phyloP scores from a whole-genome alignment of 2,113 vertebrate species.

The Gambusia holbrooki region DNA sequence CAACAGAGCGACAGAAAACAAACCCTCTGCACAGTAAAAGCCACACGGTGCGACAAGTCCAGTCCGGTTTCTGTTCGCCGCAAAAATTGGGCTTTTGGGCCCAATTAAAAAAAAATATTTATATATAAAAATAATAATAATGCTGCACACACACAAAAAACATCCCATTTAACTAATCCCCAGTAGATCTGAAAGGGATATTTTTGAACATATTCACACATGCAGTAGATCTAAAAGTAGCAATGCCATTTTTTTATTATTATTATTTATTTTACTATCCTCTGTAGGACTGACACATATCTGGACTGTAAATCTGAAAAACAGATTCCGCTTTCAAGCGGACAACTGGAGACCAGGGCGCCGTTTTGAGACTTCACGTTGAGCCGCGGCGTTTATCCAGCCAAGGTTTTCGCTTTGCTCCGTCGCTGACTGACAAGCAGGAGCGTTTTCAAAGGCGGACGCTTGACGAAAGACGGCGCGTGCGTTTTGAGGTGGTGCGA shows the following conservation, averaged over 20 bases:
- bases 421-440: constrained; percentile 34
- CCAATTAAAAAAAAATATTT: constrained; percentile 7
- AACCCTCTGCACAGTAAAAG: constrained; percentile 6
- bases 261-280: no score
- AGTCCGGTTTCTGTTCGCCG: background rate
- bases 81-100: constrained; percentile 22
- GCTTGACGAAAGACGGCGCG: constrained; percentile 7
- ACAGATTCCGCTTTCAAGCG: no score
- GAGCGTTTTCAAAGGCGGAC: background rate
- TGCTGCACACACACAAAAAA: no score
- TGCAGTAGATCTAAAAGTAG: background rate
- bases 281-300: no score
- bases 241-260: background rate
- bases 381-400: constrained; percentile 31
- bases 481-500: constrained; percentile 4
- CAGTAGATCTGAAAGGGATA: background rate
- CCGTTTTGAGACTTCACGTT: constrained; percentile 16
- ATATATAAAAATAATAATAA: no score
- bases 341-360: constrained; percentile 2
- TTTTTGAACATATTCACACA: background rate
- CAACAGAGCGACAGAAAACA: constrained; percentile 32
- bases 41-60: background rate
- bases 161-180: constrained; percentile 2
- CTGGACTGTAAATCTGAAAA: no score
- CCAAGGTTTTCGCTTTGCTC: constrained; percentile 5